Evolutionary conservation across 2,113 vertebrate genomes (phyloP).

Genomic region (Puntigrus tetrazona): DNA sequence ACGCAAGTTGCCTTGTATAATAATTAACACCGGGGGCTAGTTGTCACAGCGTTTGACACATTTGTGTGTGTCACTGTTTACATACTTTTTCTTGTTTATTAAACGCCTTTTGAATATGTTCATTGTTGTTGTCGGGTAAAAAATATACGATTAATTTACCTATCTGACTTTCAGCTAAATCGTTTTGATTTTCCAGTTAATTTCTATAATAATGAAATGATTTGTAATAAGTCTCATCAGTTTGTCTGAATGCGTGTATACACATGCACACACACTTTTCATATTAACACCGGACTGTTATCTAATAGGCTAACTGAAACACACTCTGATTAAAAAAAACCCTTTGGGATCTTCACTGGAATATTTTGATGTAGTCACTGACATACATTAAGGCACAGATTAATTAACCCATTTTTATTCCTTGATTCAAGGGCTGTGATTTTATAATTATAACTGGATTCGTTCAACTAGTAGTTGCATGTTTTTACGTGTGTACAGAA

Average conservation of each 20-base stretch:
- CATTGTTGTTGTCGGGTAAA: not conserved
- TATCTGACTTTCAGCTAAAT: too few species aligned
- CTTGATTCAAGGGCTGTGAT: not conserved
- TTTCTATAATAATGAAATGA: too few species aligned
- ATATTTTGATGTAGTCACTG: not conserved
- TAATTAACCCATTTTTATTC: constrained; percentile 6
- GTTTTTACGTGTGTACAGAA: not conserved
- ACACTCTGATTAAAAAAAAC: not conserved
- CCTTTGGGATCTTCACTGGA: not conserved
- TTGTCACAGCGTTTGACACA: not conserved
- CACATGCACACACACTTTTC: too few species aligned
- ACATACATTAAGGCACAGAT: not conserved
- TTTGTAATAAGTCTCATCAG: too few species aligned
- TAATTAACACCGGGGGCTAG: not conserved
- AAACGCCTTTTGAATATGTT: not conserved
- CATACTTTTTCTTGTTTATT: not conserved
- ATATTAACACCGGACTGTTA: too few species aligned
- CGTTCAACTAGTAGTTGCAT: too few species aligned
- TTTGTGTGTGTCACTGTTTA: not conserved
- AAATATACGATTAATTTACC: not conserved
- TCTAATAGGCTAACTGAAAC: not conserved
- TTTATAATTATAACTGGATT: not conserved
- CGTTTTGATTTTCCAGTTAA: too few species aligned
- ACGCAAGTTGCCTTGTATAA: too few species aligned
- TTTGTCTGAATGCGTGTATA: too few species aligned